phyloP scores from a whole-genome alignment of 2,888 invertebrate genomes.

The Hyalella azteca region DNA sequence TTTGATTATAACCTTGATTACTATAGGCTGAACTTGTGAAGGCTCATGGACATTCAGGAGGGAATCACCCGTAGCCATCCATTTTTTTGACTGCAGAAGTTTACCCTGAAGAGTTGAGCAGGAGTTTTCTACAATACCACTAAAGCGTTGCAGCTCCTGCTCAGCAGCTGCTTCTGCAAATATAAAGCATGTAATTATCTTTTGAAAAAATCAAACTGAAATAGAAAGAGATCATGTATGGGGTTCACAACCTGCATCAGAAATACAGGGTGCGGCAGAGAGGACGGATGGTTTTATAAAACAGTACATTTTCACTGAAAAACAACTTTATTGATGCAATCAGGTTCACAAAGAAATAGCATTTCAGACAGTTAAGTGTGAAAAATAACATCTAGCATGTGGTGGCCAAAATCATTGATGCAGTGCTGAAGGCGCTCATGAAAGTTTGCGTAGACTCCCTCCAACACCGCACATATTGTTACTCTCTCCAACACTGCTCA shows the following conservation, averaged over 20 bases:
- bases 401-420: no score
- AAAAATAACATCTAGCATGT: no score
- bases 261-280: not conserved
- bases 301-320: not conserved
- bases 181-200: not conserved
- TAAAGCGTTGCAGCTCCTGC: slow-evolving; percentile 51
- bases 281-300: not conserved
- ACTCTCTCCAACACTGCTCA: no score
- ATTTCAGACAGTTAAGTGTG: no score
- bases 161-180: slow-evolving; percentile 52
- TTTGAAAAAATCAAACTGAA: not conserved
- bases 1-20: not conserved
- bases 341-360: not conserved
- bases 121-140: slow-evolving; percentile 46
- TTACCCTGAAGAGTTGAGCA: not conserved
- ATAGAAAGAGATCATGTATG: not conserved
- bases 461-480: no score
- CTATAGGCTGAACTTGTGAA: not conserved
- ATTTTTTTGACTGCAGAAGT: not conserved
- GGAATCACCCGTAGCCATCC: slow-evolving; percentile 17
- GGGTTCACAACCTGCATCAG: not conserved
- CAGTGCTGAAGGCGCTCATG: no score
- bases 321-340: not conserved
- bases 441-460: no score
- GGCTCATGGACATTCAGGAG: slow-evolving; percentile 4